Evolutionary conservation across 2,113 vertebrate species (phyloP), one percentile per base, ranked within the genome.

Genomic region (Hypanus sabinus): DNA sequence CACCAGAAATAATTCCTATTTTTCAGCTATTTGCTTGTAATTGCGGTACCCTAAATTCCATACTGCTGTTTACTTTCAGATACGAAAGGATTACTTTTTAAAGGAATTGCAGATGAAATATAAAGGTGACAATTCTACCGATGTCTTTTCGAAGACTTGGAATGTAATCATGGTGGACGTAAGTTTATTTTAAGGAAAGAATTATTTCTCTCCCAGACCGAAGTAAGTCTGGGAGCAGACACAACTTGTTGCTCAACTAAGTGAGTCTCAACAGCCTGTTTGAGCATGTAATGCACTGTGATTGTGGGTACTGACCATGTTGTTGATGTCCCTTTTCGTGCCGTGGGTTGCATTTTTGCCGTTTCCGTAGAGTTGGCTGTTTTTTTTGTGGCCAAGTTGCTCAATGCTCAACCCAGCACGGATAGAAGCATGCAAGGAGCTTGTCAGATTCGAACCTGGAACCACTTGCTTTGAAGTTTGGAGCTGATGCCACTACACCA

Each of bases 121-220:
- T 76, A 33, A 62, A 0, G 96, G 96, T 83, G 96, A 96, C 0
- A 95, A 96, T 7, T 91, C 70, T 0, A 16, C 95, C 0, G 95
- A 96, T 93, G 94, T 95, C 68, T 96, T 96, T 94, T 96, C 95
- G 46, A 94, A 94, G 0, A 94, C 96, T 70, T 96, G 96, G 96
- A 96, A 96, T 93, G 95, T 95, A 27, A 94, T 96, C 65, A 96
- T 96, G 96, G 95, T 96, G 16, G 95, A 83, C 4, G 96, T 96
- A 95, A 95, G 95, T 93, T 24, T 46, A 30, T 24, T 73, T 73
- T 73, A 20, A 73, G 18, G 5, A 71, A 93, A 55, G 1, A 46
- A 75, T 46, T 73, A 38, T 62, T 75, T 36, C 18, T 5, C 60
- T 14, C 65, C 30, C 16, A 16, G 11, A 20, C 0, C 0, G 68